Conservation (phyloP, 2,797 vertebrate genomes). For the Hippopotamyrus pictus region DNA sequence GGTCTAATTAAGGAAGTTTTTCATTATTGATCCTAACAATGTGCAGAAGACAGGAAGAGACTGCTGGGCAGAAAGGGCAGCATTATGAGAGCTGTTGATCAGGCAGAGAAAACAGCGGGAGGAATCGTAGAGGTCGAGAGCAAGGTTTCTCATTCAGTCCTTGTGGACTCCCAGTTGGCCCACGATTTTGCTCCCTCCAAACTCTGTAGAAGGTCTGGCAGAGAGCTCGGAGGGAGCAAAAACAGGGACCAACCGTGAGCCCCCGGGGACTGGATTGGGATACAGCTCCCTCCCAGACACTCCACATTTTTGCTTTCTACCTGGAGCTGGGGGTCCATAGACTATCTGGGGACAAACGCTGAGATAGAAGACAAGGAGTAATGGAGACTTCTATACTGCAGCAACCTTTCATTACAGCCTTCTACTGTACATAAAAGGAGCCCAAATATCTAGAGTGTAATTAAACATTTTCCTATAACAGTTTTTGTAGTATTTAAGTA, state of each 20-base stretch:
- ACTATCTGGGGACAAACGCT: not conserved
- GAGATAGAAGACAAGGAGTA: conserved; percentile 23
- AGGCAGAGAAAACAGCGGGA: too few species aligned
- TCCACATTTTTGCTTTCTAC: not conserved
- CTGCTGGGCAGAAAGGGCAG: not conserved
- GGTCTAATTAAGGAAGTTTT: not conserved
- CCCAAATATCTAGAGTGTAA: conserved; percentile 49
- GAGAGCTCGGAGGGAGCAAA: not conserved
- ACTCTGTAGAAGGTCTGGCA: not conserved
- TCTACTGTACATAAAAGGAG: conserved; percentile 46
- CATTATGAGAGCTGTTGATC: too few species aligned
- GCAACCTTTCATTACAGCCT: conserved; percentile 54
- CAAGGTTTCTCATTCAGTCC: not conserved
- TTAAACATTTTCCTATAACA: conserved; percentile 43
- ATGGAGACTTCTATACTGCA: conserved; percentile 34
- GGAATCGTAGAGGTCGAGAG: not conserved
- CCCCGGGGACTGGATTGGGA: not conserved
- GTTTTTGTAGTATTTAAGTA: conserved; percentile 46
- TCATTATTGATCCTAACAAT: not conserved
- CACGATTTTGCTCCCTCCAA: not conserved
- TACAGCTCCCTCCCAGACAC: not conserved
- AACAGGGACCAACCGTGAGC: not conserved
- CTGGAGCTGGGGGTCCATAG: not conserved
- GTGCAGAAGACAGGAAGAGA: not conserved
- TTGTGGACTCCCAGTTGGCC: not conserved